phyloP scores from a whole-genome alignment of 2,888 invertebrate genomes.

The Gibbula magus region DNA sequence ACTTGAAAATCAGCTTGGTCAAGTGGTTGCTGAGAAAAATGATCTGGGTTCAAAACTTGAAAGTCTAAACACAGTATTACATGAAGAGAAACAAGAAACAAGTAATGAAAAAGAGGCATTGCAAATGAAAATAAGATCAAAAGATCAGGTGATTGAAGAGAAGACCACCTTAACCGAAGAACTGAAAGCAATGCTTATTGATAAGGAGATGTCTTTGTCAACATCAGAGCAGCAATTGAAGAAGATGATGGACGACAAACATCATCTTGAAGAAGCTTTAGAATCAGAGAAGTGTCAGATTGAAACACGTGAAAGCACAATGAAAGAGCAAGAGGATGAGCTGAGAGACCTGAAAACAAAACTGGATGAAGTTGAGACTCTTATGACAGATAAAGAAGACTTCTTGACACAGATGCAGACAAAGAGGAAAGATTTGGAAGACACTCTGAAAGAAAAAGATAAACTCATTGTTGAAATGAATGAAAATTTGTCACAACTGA shows the following conservation, averaged over 20 bases:
- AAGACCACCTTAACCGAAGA: background rate
- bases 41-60: background rate
- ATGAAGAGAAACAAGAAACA: constrained; percentile 33
- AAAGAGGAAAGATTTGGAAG: background rate
- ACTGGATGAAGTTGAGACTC: background rate
- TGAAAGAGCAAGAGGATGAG: background rate
- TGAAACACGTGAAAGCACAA: background rate
- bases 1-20: background rate
- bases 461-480: background rate
- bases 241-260: constrained; percentile 6
- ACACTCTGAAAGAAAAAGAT: background rate
- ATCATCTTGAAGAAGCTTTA: background rate
- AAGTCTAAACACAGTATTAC: constrained; percentile 24
- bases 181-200: background rate
- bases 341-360: constrained; percentile 19
- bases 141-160: background rate
- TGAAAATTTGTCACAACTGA: background rate
- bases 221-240: constrained; percentile 9
- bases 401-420: background rate
- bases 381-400: background rate
- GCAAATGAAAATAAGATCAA: constrained; percentile 26
- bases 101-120: constrained; percentile 33
- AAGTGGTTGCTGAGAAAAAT: background rate
- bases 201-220: background rate
- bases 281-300: background rate